A percentile compares a stretch with the other conserved stretches of the same genome.
phyloP scores from a whole-genome alignment of 2,888 invertebrate species.

The Lysandra coridon region DNA sequence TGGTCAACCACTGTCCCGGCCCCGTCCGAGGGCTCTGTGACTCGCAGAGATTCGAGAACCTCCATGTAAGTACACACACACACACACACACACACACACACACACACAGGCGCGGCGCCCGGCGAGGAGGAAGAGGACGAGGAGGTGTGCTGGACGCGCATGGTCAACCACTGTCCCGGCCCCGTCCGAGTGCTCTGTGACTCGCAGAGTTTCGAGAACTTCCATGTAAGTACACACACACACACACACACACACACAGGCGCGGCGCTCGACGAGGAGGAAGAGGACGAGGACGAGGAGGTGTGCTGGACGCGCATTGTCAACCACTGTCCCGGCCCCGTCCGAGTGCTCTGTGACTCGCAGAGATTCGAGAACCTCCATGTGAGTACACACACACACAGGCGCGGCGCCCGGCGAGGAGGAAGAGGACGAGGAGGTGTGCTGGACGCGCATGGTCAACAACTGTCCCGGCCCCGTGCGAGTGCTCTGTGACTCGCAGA shows the following conservation, averaged over 20 bases:
- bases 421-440: no score
- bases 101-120: constrained; percentile 42
- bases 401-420: no score
- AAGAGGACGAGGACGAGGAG: constrained; percentile 44
- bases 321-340: constrained; percentile 70
- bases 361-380: constrained; percentile 90
- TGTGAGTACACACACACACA: constrained; percentile 70
- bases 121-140: constrained; percentile 45
- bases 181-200: constrained; percentile 82
- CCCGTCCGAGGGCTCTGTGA: constrained; percentile 82
- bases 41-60: constrained; percentile 89
- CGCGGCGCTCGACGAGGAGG: constrained; percentile 45
- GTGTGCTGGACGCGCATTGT: constrained; percentile 67
- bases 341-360: constrained; percentile 83
- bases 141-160: constrained; percentile 61
- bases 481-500: no score
- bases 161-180: constrained; percentile 69
- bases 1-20: constrained; percentile 69
- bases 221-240: constrained; percentile 81
- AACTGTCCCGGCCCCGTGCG: no score
- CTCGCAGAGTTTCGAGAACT: constrained; percentile 89
- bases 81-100: not conserved
- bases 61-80: constrained; percentile 82
- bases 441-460: no score
- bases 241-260: constrained; percentile 30